These are phyloP conservation scores for Megaceryle maxima DNA, from an alignment of 2,113 vertebrate species.

Conservation along the genomic window DNA sequence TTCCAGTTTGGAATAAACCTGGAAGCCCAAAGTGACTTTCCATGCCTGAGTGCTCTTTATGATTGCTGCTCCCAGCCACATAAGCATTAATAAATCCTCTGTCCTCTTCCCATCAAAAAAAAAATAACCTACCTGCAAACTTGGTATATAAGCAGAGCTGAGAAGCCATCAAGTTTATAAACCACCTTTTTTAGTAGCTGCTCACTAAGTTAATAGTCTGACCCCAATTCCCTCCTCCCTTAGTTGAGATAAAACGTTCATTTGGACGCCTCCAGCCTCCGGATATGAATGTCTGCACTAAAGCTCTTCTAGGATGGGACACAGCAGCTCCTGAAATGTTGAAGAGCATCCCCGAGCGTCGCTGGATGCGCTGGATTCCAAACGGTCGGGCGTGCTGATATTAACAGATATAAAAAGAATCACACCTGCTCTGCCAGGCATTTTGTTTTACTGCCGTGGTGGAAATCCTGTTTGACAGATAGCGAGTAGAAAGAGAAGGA, in stretches of 20 bases:
- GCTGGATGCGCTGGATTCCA: neutral
- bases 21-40: neutral
- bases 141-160: too few species aligned
- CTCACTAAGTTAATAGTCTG: neutral
- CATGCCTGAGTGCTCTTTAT: neutral
- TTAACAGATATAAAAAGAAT: neutral
- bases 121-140: neutral
- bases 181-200: neutral
- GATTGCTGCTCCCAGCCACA: neutral
- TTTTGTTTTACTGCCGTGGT: neutral
- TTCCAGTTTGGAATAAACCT: neutral
- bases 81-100: slow-evolving; percentile 8
- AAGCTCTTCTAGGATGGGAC: neutral
- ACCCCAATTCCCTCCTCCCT: neutral
- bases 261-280: neutral
- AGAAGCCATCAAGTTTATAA: neutral
- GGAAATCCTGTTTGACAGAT: slow-evolving; percentile 20
- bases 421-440: neutral
- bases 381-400: neutral
- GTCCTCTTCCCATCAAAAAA: neutral
- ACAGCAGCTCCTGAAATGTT: neutral
- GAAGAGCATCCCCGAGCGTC: fast-evolving
- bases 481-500: neutral
- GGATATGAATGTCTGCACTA: neutral
- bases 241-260: neutral